Base-by-base conservation (phyloP, 2,888 invertebrate genomes). In the Ophion obscuratus region DNA sequence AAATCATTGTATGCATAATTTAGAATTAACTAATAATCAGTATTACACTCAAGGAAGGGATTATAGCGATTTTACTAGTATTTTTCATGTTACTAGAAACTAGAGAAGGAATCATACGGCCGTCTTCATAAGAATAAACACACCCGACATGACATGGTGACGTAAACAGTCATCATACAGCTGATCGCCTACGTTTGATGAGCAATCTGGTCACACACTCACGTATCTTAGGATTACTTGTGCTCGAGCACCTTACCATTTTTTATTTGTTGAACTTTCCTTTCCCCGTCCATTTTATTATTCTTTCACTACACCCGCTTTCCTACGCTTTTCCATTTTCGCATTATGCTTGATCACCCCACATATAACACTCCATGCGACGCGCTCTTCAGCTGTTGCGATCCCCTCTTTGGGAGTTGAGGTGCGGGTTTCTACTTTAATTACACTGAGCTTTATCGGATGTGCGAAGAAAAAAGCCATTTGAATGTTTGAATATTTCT, bases 261-360 rank as follows among this genome's bases (percentile, higher is more conserved):
- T 73, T 71, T 82, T 80, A 66, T 64, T 44, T 24, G 36, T 44
- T 75, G 31, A 53, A 77, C 66, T 67, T 66, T 53, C 62, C 73
- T 40, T 57, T 11, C 66, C 79, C 71, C 64, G 36, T 80, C 62
- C 76, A 67, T 85, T 71, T 71, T 57, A 10, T 47, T 59, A 66
- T 76, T 70, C 80, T 78, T 81, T 73, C 88, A 91, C 91, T 92
- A 90, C 91, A 89, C 92, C 89, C 89, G 88, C 91, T 91, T 89
- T 92, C 92, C 92, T 92, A 92, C 92, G 91, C 92, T 90, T 90
- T 91, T 89, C 90, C 89, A 75, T 82, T 86, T 86, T 83, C 74
- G 73, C 80, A 83, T 77, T 64, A 68, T 47, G 80, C 59, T 57
- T 47, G 68, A 53, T 83, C 76, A 73, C 67, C 80, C 76, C 59